These are phyloP conservation scores for Ctenosaura bakeri DNA, from an alignment of 2,797 vertebrate species.

Conservation along the genomic window DNA sequence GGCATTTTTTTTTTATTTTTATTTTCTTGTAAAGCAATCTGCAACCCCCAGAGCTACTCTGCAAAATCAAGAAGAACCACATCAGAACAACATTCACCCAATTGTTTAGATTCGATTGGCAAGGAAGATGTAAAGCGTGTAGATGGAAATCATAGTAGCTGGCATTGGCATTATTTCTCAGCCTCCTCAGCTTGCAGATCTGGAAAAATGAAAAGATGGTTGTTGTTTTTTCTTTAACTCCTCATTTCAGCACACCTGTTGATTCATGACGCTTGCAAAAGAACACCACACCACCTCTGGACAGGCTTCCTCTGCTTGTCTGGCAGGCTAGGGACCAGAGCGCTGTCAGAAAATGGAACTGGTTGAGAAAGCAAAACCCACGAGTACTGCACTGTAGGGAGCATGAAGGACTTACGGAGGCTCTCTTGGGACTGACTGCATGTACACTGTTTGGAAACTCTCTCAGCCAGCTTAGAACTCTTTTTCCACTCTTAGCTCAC, in stretches of 20 bases:
- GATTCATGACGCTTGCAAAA: background rate
- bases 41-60: background rate
- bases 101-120: background rate
- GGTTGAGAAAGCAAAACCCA: too few relatives aligned
- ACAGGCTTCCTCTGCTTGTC: too few relatives aligned
- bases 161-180: background rate
- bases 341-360: too few relatives aligned
- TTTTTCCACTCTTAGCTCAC: too few relatives aligned
- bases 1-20: background rate
- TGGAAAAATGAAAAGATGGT: background rate
- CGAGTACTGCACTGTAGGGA: too few relatives aligned
- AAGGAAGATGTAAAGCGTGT: background rate
- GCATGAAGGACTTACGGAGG: too few relatives aligned
- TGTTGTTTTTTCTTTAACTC: too few relatives aligned
- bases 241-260: background rate
- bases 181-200: background rate
- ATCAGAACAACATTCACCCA: background rate
- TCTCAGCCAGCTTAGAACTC: too few relatives aligned
- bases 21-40: background rate
- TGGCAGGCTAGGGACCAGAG: too few relatives aligned
- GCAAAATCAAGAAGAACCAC: background rate
- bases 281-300: background rate
- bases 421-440: too few relatives aligned
- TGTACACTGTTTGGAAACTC: too few relatives aligned
- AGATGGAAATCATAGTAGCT: background rate